Evolutionary conservation across 2,113 vertebrate species (phyloP).

Genomic region (Tonatia bakeri): DNA sequence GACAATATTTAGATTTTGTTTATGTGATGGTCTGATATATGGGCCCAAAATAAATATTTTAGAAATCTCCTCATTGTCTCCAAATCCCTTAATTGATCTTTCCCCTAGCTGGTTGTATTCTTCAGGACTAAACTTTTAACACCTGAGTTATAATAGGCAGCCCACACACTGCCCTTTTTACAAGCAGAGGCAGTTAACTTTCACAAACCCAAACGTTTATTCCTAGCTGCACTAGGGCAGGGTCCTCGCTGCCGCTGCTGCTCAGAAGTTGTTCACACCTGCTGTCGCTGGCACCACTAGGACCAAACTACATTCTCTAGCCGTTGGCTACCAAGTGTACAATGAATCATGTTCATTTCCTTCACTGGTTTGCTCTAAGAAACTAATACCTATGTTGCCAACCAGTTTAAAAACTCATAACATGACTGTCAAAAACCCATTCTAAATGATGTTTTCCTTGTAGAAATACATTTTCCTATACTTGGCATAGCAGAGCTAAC

Average conservation of each 20-base stretch:
- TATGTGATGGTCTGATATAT: constrained; percentile 18
- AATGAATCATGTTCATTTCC: not conserved
- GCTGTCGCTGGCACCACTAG: not conserved
- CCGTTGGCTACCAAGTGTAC: not conserved
- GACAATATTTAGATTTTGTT: constrained; percentile 36
- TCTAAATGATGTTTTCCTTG: not conserved
- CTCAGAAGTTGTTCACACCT: not conserved
- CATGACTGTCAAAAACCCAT: not conserved
- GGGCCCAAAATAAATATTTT: constrained; percentile 47
- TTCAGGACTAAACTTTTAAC: constrained; percentile 26
- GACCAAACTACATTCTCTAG: not conserved
- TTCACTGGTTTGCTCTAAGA: not conserved
- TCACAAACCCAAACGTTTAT: not conserved
- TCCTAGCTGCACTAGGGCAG: too few species aligned
- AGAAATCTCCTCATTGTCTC: constrained; percentile 19
- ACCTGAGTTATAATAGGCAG: not conserved
- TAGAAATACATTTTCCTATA: not conserved
- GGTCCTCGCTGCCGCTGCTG: too few species aligned
- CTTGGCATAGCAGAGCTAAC: not conserved
- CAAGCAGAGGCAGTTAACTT: not conserved
- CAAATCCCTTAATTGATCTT: constrained; percentile 9
- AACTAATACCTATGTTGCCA: not conserved
- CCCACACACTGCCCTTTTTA: not conserved
- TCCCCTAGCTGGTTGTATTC: not conserved
- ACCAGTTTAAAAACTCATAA: not conserved